These are phyloP conservation scores for Scomberomorus guttatus DNA, from an alignment of 2,797 vertebrate genomes.

Conservation along the genomic window DNA sequence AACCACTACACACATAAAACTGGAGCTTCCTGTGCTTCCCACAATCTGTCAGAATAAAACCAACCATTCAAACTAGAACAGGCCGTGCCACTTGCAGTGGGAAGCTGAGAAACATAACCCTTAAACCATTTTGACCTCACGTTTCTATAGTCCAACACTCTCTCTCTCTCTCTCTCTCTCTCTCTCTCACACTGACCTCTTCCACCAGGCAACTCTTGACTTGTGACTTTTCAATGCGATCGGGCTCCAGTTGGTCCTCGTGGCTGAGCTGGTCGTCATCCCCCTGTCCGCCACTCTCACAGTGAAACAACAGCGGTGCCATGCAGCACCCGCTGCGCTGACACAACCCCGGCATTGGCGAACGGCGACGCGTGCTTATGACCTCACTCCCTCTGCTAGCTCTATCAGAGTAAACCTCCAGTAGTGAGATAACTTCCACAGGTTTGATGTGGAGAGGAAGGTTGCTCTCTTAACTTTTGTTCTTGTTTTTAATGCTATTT, in stretches of 20 bases:
- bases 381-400: constrained; percentile 14
- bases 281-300: neutral
- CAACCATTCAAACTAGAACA: neutral
- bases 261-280: constrained; percentile 57
- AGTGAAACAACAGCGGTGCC: constrained; percentile 47
- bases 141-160: too few relatives aligned
- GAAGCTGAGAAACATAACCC: neutral
- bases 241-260: constrained; percentile 54
- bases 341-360: constrained; percentile 64
- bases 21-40: too few relatives aligned
- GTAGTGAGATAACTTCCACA: neutral
- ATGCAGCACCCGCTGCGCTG: constrained; percentile 66
- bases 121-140: neutral
- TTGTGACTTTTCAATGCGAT: constrained; percentile 10
- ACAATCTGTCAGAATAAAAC: neutral
- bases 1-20: neutral
- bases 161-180: too few relatives aligned
- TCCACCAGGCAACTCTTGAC: constrained; percentile 6
- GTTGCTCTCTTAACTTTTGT: neutral
- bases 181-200: constrained; percentile 63
- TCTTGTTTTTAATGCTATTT: neutral
- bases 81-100: too few relatives aligned
- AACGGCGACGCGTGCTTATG: neutral
- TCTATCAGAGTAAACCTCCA: neutral
- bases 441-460: neutral